Conservation (phyloP, 2,888 invertebrate genomes). For the Nymphalis urticae region DNA sequence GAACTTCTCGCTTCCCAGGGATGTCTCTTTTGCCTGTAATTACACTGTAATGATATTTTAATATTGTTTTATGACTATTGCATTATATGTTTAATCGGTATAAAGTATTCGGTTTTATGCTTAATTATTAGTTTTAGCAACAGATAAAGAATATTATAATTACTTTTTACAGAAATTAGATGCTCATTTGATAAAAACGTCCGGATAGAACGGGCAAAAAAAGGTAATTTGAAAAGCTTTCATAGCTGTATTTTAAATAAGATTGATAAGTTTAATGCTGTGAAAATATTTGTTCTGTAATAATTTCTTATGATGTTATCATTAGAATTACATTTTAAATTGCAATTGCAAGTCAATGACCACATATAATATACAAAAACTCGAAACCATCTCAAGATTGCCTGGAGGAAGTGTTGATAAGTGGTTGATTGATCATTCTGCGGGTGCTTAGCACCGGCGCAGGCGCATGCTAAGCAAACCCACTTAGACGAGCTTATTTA, state of each 20-base stretch:
- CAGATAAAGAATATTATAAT: neutral
- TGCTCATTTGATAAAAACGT: neutral
- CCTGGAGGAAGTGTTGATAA: slow-evolving; percentile 36
- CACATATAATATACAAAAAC: slow-evolving; percentile 23
- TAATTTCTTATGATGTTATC: neutral
- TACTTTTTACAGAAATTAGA: neutral
- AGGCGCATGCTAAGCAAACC: neutral
- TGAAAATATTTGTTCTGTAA: neutral
- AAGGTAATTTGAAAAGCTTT: neutral
- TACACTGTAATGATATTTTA: too few relatives aligned
- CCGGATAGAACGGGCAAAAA: neutral
- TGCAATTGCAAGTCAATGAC: slow-evolving; percentile 30
- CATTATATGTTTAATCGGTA: too few relatives aligned
- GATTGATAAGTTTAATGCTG: too few relatives aligned
- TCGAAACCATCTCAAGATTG: slow-evolving; percentile 31
- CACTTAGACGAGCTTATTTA: slow-evolving; percentile 14
- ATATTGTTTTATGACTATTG: too few relatives aligned
- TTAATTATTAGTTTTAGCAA: neutral
- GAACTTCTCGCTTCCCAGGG: too few relatives aligned
- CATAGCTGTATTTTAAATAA: too few relatives aligned
- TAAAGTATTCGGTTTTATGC: too few relatives aligned
- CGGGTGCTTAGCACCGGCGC: slow-evolving; percentile 21
- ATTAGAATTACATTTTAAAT: slow-evolving; percentile 5
- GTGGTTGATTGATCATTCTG: slow-evolving; percentile 36
- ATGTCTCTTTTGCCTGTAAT: too few relatives aligned